These are phyloP conservation scores for Lethocerus indicus DNA, from an alignment of 1,140 invertebrate genomes.

Conservation along the genomic window DNA sequence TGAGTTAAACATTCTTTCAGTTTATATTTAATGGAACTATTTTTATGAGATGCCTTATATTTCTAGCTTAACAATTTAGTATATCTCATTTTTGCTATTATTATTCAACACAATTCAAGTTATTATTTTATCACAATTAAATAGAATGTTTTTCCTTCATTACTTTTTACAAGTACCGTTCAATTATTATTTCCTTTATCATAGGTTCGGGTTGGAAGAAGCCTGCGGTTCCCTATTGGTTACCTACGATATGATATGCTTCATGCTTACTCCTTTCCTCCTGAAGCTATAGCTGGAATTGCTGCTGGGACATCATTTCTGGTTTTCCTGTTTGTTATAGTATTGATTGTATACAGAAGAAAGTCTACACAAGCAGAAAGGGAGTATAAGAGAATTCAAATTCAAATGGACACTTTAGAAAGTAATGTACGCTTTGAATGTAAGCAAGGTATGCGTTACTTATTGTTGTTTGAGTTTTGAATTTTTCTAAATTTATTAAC, in stretches of 20 bases:
- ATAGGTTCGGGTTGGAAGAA: slow-evolving; percentile 53
- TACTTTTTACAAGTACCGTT: no score
- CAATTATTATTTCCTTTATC: slow-evolving; percentile 3
- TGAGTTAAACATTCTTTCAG: neutral
- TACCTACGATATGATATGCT: slow-evolving; percentile 78
- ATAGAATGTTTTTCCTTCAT: no score
- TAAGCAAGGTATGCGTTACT: slow-evolving; percentile 51
- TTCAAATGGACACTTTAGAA: slow-evolving; percentile 98
- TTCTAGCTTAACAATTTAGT: no score
- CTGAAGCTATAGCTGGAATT: slow-evolving; percentile 72
- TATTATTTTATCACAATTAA: no score
- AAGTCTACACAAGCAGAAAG: slow-evolving; percentile 89
- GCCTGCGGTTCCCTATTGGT: slow-evolving; percentile 70
- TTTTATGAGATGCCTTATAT: no score
- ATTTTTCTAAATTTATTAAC: no score
- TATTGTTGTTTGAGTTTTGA: slow-evolving; percentile 2
- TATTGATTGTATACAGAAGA: slow-evolving; percentile 72
- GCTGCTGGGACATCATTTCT: slow-evolving; percentile 67
- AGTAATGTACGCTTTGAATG: slow-evolving; percentile 95
- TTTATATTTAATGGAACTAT: no score
- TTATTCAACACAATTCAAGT: neutral
- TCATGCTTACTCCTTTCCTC: slow-evolving; percentile 57
- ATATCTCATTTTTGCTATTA: neutral
- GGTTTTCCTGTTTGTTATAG: slow-evolving; percentile 66
- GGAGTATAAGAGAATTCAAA: slow-evolving; percentile 94